Percentiles rank a stretch among this genome's conserved stretches.
phyloP scores from a whole-genome alignment of 1,140 invertebrate genomes.

The Chrysomallon squamiferum region DNA sequence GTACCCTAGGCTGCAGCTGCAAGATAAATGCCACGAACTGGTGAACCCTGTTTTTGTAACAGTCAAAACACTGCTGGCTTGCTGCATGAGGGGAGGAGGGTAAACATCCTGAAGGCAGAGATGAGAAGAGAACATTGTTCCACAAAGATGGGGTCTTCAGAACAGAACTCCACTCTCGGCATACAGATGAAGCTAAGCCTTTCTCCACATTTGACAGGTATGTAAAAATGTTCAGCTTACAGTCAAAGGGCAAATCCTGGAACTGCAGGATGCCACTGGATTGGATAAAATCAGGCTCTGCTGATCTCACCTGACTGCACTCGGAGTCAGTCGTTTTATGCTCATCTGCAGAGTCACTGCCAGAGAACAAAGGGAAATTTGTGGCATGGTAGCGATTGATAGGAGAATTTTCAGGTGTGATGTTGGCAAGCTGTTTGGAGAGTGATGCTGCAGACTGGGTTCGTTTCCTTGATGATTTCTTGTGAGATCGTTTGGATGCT shows the following conservation, averaged over 20 bases:
- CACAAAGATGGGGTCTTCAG: conserved; percentile 46
- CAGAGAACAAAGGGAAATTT: conserved; percentile 15
- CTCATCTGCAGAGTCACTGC: neutral
- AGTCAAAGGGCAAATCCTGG: conserved; percentile 46
- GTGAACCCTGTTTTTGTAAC: conserved; percentile 48
- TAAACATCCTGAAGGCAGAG: conserved; percentile 46
- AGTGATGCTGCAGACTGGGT: conserved; percentile 1
- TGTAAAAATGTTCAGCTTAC: conserved; percentile 54
- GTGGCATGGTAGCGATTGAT: conserved; percentile 13
- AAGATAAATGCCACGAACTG: conserved; percentile 38
- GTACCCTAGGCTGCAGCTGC: conserved; percentile 39
- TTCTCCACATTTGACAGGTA: conserved; percentile 49
- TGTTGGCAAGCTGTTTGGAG: neutral
- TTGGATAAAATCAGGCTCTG: neutral
- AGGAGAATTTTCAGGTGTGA: neutral
- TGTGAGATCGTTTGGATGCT: conserved; percentile 4
- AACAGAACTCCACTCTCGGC: conserved; percentile 40
- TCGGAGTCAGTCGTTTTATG: conserved; percentile 1
- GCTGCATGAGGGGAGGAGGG: conserved; percentile 33
- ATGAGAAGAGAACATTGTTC: conserved; percentile 44
- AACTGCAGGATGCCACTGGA: conserved; percentile 42
- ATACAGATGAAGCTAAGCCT: conserved; percentile 40
- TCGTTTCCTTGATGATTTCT: conserved; percentile 11
- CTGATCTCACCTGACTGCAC: conserved; percentile 6
- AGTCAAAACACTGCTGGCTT: conserved; percentile 39